A percentile compares a stretch with the other conserved stretches of the same genome.
These are phyloP conservation scores for Trinorchestia longiramus DNA, from an alignment of 1,140 invertebrate species.

Conservation along the genomic window DNA sequence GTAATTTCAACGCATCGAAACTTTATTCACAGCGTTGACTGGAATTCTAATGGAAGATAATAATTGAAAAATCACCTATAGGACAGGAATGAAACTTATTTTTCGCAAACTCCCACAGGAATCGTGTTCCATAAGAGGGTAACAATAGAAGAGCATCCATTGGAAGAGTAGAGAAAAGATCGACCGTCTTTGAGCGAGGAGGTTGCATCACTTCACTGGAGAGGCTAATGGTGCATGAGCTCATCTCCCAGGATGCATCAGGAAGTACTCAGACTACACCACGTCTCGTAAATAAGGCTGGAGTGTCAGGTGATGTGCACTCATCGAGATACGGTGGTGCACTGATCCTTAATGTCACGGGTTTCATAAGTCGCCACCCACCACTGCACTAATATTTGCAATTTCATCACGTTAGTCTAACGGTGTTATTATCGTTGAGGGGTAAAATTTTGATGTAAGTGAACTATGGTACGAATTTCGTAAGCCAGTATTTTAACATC, in stretches of 20 bases:
- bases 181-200: not conserved
- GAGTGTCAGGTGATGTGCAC: not conserved
- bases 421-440: not conserved
- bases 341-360: not conserved
- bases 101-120: not conserved
- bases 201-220: not conserved
- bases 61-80: not conserved
- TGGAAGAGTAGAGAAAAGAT: not conserved
- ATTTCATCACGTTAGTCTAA: not conserved
- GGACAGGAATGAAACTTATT: not conserved
- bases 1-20: not conserved
- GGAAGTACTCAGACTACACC: not conserved
- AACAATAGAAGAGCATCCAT: not conserved
- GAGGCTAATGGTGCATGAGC: not conserved
- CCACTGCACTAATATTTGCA: not conserved
- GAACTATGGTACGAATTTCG: not conserved
- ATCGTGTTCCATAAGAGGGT: not conserved
- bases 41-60: not conserved
- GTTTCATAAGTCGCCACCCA: not conserved
- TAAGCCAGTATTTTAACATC: not conserved
- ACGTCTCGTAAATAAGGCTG: not conserved
- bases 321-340: not conserved
- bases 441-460: not conserved
- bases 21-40: not conserved
- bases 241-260: not conserved